Evolutionary conservation across 2,888 invertebrate genomes (phyloP).

Genomic region (Drosophila acutilabella): DNA sequence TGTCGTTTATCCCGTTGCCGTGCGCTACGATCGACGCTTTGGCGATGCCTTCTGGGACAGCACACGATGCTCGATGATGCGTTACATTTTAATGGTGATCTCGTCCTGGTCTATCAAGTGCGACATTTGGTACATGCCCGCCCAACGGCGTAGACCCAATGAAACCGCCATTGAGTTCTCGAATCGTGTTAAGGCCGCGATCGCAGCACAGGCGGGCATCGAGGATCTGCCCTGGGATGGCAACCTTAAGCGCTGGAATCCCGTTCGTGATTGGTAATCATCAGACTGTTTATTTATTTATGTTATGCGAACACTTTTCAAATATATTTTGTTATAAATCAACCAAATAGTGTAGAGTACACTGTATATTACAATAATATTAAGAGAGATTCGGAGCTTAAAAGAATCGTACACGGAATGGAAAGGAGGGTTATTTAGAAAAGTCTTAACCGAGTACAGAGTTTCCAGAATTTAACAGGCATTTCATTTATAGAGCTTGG

Average conservation of each 20-base stretch:
- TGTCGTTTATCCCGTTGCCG: constrained; percentile 97
- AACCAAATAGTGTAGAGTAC: no score
- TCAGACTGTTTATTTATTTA: no score
- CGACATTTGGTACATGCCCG: constrained; percentile 64
- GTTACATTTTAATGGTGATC: constrained; percentile 57
- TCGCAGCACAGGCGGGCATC: constrained; percentile 55
- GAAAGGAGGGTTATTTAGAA: no score
- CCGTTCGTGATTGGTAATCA: constrained; percentile 52
- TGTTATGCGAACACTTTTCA: no score
- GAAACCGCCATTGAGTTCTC: constrained; percentile 56
- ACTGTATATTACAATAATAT: no score
- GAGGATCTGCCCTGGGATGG: constrained; percentile 64
- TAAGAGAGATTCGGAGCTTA: no score
- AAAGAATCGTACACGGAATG: no score
- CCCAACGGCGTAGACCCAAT: constrained; percentile 17
- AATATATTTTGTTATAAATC: no score
- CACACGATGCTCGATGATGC: constrained; percentile 58
- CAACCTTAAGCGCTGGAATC: constrained; percentile 62
- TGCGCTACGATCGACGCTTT: constrained; percentile 88
- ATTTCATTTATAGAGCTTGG: no score
- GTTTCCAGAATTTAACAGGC: no score
- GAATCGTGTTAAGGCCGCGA: constrained; percentile 58
- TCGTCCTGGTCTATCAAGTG: constrained; percentile 65
- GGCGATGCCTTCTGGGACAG: constrained; percentile 74
- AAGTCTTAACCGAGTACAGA: no score